These are phyloP conservation scores for Oxycera nigricornis DNA, from an alignment of 2,888 invertebrate species.

Conservation along the genomic window DNA sequence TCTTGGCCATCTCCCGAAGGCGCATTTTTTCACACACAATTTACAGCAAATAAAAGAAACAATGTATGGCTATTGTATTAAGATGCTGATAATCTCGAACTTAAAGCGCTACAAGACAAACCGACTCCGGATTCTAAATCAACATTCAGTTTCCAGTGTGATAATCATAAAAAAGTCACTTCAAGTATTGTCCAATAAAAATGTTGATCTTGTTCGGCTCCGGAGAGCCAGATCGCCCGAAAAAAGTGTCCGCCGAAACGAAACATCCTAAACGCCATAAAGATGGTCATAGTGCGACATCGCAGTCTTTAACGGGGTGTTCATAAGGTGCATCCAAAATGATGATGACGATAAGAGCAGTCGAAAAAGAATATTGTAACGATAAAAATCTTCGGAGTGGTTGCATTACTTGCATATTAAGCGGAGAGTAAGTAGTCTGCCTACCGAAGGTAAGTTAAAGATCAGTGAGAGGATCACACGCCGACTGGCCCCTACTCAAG, in stretches of 20 bases:
- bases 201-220: slow-evolving; percentile 34
- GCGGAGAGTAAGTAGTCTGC: slow-evolving; percentile 26
- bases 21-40: slow-evolving; percentile 11
- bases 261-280: slow-evolving; percentile 4
- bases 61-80: background rate
- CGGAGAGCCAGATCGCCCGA: slow-evolving; percentile 12
- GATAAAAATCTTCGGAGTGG: slow-evolving; percentile 33
- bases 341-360: slow-evolving; percentile 26
- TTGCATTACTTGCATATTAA: slow-evolving; percentile 41
- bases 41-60: background rate
- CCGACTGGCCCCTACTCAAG: background rate
- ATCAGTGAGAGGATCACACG: slow-evolving; percentile 32
- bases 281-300: slow-evolving; percentile 26
- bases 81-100: background rate
- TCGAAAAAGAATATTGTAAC: slow-evolving; percentile 4
- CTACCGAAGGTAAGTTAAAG: slow-evolving; percentile 28
- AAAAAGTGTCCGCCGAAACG: slow-evolving; percentile 3
- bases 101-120: background rate
- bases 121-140: background rate
- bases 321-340: slow-evolving; percentile 19
- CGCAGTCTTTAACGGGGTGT: slow-evolving; percentile 9
- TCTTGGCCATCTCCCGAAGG: too few species aligned
- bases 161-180: slow-evolving; percentile 31
- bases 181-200: slow-evolving; percentile 25
- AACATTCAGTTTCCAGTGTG: slow-evolving; percentile 20